Percentiles rank a stretch among this genome's conserved stretches.
phyloP scores from a whole-genome alignment of 2,113 vertebrate species.

The Brachypodius melanocephalos region DNA sequence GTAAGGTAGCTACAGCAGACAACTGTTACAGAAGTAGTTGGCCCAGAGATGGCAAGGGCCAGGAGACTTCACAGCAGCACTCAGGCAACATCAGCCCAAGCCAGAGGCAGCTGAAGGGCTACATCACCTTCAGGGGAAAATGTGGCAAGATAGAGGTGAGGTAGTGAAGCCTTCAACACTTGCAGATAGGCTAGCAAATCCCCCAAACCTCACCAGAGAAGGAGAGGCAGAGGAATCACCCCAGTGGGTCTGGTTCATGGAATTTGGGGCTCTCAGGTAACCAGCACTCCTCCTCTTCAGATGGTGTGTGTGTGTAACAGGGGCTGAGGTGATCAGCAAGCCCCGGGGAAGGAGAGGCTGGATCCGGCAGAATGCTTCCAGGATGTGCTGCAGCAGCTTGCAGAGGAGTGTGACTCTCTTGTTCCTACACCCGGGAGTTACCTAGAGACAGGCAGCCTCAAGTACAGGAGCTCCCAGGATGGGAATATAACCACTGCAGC shows the following conservation, averaged over 20 bases:
- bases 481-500: neutral
- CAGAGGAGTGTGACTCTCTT: neutral
- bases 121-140: neutral
- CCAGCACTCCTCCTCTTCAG: neutral
- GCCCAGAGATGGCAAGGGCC: neutral
- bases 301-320: accelerated
- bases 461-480: neutral
- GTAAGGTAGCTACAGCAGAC: neutral
- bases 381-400: neutral
- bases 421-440: neutral
- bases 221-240: neutral
- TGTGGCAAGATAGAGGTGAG: neutral
- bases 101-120: neutral
- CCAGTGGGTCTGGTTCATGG: accelerated
- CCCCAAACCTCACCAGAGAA: neutral
- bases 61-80: neutral
- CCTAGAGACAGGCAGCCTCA: neutral
- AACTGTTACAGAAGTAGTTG: neutral
- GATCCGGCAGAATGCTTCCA: neutral
- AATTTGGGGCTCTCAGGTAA: neutral
- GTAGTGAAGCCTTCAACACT: neutral
- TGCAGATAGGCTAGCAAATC: neutral
- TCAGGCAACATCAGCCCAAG: neutral
- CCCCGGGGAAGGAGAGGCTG: neutral
- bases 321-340: accelerated